Evolutionary conservation across 2,888 invertebrate genomes (phyloP).

Genomic region (Lycocerus yunnanus): DNA sequence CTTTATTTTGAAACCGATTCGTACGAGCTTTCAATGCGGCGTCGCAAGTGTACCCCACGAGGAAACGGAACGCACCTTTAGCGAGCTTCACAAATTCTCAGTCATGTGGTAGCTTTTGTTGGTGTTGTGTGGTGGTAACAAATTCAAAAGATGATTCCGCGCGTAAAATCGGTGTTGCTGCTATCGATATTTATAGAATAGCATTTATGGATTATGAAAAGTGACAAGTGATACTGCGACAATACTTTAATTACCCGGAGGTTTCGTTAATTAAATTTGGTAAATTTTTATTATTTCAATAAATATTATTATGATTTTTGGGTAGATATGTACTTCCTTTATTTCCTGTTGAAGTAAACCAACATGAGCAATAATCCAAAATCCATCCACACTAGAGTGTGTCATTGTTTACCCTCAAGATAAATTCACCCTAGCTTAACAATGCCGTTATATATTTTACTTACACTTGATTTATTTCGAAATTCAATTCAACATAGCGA

Average conservation of each 20-base stretch:
- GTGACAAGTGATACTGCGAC: neutral
- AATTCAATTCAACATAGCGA: neutral
- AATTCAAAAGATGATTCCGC: neutral
- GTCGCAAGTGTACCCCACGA: neutral
- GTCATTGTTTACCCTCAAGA: constrained; percentile 1
- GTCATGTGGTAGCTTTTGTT: constrained; percentile 1
- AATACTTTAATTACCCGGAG: neutral
- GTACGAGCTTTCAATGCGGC: neutral
- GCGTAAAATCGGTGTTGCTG: neutral
- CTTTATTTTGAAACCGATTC: neutral
- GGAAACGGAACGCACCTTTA: constrained; percentile 3
- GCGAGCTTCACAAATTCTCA: neutral
- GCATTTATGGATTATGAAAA: neutral
- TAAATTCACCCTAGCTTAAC: neutral
- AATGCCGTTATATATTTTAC: constrained; percentile 2
- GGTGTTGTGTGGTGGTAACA: neutral
- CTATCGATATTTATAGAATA: neutral
- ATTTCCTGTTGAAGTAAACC: neutral
- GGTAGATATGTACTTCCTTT: neutral
- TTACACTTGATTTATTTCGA: neutral
- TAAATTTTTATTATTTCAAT: neutral
- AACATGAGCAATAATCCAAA: neutral
- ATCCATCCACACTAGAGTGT: neutral
- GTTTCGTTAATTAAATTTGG: neutral
- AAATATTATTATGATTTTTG: neutral